Percentiles rank a stretch among this genome's conserved stretches.
Conservation (phyloP, 2,888 invertebrate species). For the Tyria jacobaeae region DNA sequence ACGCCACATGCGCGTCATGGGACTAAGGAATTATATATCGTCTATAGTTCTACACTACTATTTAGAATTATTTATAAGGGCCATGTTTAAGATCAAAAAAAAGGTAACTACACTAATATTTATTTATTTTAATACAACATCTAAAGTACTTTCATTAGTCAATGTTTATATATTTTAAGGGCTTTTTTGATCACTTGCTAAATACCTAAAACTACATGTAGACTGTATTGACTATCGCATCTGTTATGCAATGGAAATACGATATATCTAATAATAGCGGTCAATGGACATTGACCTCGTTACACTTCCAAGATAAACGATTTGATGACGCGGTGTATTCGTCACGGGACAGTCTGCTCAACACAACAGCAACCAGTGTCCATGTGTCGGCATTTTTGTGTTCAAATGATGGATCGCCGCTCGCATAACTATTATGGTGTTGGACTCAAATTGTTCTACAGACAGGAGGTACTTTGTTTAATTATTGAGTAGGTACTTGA, state of each 20-base stretch:
- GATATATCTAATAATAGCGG: conserved; percentile 4
- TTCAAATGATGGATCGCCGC: not conserved
- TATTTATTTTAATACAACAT: no score
- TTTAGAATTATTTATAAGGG: no score
- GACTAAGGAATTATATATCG: conserved; percentile 19
- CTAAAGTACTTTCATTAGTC: no score
- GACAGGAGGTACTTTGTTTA: not conserved
- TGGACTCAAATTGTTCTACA: not conserved
- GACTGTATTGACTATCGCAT: conserved; percentile 16
- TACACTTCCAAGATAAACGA: not conserved
- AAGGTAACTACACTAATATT: no score
- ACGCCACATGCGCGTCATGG: conserved; percentile 52
- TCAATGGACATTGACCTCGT: conserved; percentile 9
- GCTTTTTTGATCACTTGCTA: no score
- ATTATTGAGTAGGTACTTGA: not conserved
- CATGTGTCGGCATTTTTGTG: conserved; percentile 2
- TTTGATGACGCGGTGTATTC: not conserved
- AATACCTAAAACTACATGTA: not conserved
- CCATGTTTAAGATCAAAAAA: no score
- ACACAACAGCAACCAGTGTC: no score
- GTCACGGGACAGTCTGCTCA: not conserved
- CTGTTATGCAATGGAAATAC: not conserved
- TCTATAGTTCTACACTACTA: no score
- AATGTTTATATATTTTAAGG: no score
- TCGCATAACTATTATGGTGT: not conserved